phyloP scores from a whole-genome alignment of 2,113 vertebrate species.

The Probosciger aterrimus region DNA sequence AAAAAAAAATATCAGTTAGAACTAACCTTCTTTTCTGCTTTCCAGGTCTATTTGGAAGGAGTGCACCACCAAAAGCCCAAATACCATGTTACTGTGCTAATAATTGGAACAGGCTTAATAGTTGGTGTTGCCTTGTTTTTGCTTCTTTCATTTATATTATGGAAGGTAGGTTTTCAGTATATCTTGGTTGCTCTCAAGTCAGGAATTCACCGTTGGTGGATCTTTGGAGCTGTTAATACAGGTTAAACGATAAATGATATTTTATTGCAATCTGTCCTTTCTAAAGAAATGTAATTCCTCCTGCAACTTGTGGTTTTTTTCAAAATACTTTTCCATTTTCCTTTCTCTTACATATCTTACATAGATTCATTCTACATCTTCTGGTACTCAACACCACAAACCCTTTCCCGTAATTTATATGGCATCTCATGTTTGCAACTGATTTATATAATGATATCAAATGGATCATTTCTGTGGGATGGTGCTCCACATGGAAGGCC shows the following conservation, averaged over 20 bases:
- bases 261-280: not conserved
- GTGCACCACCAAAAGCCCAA: conserved; percentile 83
- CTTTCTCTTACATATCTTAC: not conserved
- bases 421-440: not conserved
- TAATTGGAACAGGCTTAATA: conserved; percentile 80
- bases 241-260: not conserved
- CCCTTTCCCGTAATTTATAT: not conserved
- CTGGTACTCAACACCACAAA: not conserved
- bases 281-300: not conserved
- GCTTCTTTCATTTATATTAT: conserved; percentile 81
- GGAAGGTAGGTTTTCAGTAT: conserved; percentile 82
- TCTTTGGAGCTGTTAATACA: not conserved
- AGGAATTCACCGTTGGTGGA: not conserved
- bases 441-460: not conserved
- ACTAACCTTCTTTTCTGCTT: not conserved
- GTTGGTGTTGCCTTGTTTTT: conserved; percentile 82
- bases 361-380: not conserved
- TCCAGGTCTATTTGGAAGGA: conserved; percentile 85
- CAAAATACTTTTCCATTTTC: not conserved
- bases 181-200: not conserved
- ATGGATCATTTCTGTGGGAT: not conserved
- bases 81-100: conserved; percentile 70
- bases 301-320: not conserved
- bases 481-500: not conserved
- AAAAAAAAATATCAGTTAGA: not conserved